Evolutionary conservation across 2,888 invertebrate genomes (phyloP), one percentile per base, ranked within the genome.

Genomic region (Pegoplata infirma): DNA sequence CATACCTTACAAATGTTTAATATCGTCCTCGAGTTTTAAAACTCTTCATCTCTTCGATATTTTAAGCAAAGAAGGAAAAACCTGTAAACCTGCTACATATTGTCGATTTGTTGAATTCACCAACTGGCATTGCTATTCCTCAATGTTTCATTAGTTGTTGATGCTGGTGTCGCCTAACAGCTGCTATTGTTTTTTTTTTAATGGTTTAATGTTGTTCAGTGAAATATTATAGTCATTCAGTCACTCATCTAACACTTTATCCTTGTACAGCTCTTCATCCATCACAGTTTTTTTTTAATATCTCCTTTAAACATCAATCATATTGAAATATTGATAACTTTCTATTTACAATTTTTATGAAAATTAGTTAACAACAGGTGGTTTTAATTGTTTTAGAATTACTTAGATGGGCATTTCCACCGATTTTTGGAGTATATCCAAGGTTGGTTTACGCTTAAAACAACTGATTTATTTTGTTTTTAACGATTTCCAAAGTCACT

Each of bases 281-380:
- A 59, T 71, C 46, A 66, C 14, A 46, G 23, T 58, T 56, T 32
- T 28, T 28, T 36, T 36, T 47, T 8, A 47, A 16, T 61, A 32
- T 5, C 32, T 5, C 12, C 16, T 19, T 46, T n/a, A 14, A 46
- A 59, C 71, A 71, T 76, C 76, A 71, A 76, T 76, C 76, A 76
- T 76, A 59, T 61, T 71, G 71, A 76, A 71, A 76, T 71, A 76
- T 71, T 55, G 59, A 58, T 47, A 59, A 17, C n/a, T n/a, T n/a
- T n/a, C n/a, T n/a, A n/a, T n/a, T n/a, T n/a, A n/a, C n/a, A n/a
- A n/a, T n/a, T n/a, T n/a, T n/a, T n/a, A n/a, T n/a, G n/a, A n/a
- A n/a, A n/a, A n/a, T n/a, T n/a, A n/a, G n/a, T n/a, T n/a, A n/a
- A n/a, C n/a, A n/a, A n/a, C n/a, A n/a, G n/a, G n/a, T n/a, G n/a